Evolutionary conservation across 92 coral and sea anemone genomes (phyloP), one percentile per base, ranked within the genome.

Genomic region (Epizoanthus illoricatus): DNA sequence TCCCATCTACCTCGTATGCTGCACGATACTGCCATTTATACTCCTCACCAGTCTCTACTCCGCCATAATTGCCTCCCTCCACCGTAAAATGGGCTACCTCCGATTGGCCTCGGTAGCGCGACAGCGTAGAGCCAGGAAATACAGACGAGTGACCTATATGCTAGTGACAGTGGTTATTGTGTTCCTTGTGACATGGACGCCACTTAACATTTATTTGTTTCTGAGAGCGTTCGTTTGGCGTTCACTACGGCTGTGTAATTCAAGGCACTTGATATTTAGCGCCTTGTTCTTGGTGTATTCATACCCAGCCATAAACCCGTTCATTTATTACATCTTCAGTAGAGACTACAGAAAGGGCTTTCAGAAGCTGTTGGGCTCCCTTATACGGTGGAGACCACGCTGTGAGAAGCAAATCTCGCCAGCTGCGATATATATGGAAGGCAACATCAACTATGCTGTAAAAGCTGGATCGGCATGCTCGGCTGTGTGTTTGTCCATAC

Each of bases 261-360:
- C 17, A 0, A 76, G 40, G 21, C 28, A 28, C 36, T 43, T 76
- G 24, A 76, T 76, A 17, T 76, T 76, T 59, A 68, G 69, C 19
- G 81, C 81, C 40, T n/a, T 59, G 41, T 76, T 76, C 39, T 19
- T 76, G 52, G 61, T 68, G 15, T 76, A 76, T 55, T 15, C 57
- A 5, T 78, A 78, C 49, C 71, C 82, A 15, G 82, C 71, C 28
- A 63, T 78, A 13, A 78, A 78, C 57, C 82, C 82, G 2, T 62
- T 78, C 15, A 23, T 78, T 7, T 78, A 78, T 12, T 78, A 18
- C 43, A 12, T 78, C 82, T 78, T 78, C 58, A 78, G 43, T 56
- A 59, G 65, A 41, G 71, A 78, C 66, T 78, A 62, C 20, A 78
- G 56, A 63, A 43, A 76, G 10, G 70, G 81, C 19, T 76, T 76